These are phyloP conservation scores for Hydropsyche tenuis DNA, from an alignment of 1,140 invertebrate genomes.

Conservation along the genomic window DNA sequence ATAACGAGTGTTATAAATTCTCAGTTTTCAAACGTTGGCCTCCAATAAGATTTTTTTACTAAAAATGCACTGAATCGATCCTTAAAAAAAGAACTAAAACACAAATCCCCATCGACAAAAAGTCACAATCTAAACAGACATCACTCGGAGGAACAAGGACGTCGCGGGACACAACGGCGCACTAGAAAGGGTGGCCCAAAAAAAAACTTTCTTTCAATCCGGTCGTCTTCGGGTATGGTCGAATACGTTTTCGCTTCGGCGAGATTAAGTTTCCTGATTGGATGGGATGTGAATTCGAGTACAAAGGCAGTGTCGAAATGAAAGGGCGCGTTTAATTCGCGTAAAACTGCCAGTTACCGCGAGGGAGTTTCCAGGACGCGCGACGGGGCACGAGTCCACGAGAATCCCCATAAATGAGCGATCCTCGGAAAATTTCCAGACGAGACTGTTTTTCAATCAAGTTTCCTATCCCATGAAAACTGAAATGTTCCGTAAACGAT, in stretches of 20 bases:
- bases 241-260: slow-evolving; percentile 34
- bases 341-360: slow-evolving; percentile 31
- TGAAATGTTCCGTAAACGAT: no score
- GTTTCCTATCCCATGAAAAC: no score
- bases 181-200: neutral
- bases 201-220: slow-evolving; percentile 38
- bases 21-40: no score
- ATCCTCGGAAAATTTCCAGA: neutral
- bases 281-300: slow-evolving; percentile 36
- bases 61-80: no score
- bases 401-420: slow-evolving; percentile 11
- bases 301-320: slow-evolving; percentile 29
- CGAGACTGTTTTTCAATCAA: no score
- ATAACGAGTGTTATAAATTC: no score
- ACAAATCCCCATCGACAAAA: no score
- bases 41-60: no score
- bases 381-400: no score
- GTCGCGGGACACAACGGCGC: neutral
- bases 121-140: no score
- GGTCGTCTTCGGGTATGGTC: slow-evolving; percentile 11
- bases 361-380: slow-evolving; percentile 4
- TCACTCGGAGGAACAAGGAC: no score
- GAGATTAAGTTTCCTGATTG: slow-evolving; percentile 41
- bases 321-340: slow-evolving; percentile 31
- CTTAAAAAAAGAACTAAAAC: no score